A percentile compares a stretch with the other conserved stretches of the same genome.
phyloP scores from a whole-genome alignment of 2,888 invertebrate genomes.

The Apodemia zela region DNA sequence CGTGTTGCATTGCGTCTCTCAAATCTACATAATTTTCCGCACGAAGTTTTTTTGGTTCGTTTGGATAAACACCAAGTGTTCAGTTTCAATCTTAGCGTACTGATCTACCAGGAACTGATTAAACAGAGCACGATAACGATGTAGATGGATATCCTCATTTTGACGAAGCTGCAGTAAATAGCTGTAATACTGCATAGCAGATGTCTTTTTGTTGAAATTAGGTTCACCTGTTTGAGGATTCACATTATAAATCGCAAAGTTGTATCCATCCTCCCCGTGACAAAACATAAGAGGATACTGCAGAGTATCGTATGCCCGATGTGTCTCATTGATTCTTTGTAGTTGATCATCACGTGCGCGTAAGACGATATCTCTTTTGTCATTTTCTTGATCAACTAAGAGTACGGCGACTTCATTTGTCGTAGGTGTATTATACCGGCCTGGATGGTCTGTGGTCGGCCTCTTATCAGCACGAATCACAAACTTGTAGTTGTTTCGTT shows the following conservation, averaged over 20 bases:
- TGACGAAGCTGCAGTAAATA: background rate
- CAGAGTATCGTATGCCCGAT: constrained; percentile 31
- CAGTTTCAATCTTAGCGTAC: constrained; percentile 17
- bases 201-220: too few species aligned
- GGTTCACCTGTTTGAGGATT: too few species aligned
- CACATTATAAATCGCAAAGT: too few species aligned
- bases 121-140: background rate
- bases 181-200: too few species aligned
- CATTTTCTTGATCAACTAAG: constrained; percentile 11
- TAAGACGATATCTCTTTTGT: constrained; percentile 28
- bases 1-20: constrained; percentile 23
- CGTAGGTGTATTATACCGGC: constrained; percentile 31
- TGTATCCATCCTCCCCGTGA: constrained; percentile 6
- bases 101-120: background rate
- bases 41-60: background rate
- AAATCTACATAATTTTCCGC: constrained; percentile 27
- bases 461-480: constrained; percentile 24
- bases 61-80: constrained; percentile 19
- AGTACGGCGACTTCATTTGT: constrained; percentile 15
- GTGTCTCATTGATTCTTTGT: constrained; percentile 30
- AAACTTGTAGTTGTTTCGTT: constrained; percentile 26
- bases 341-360: constrained; percentile 20
- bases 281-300: constrained; percentile 34
- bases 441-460: constrained; percentile 26
- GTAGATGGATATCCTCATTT: background rate